Percentiles rank a stretch among this genome's conserved stretches.
phyloP scores from a whole-genome alignment of 2,113 vertebrate genomes.

The Hemichromis elongatus region DNA sequence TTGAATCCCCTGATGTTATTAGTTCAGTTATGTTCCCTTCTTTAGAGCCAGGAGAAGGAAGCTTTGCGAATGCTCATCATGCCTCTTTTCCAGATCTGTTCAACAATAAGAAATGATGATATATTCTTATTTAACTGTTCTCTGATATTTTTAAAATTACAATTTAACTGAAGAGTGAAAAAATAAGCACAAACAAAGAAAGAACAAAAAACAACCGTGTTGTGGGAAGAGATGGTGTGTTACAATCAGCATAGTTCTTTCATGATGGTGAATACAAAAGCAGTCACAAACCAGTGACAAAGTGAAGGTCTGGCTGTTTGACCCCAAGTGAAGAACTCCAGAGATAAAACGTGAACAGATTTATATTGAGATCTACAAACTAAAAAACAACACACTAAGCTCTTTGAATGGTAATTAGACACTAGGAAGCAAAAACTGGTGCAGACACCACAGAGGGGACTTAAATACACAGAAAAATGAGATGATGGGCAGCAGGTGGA shows the following conservation, averaged over 20 bases:
- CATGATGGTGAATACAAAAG: background rate
- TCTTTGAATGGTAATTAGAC: background rate
- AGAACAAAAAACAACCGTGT: background rate
- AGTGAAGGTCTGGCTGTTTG: background rate
- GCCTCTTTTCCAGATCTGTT: background rate
- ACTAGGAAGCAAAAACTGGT: background rate
- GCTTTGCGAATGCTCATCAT: background rate
- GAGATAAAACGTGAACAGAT: background rate
- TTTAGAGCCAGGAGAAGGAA: background rate
- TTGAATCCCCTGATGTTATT: background rate
- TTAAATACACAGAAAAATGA: background rate
- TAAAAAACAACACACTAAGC: background rate
- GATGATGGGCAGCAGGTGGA: background rate
- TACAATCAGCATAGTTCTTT: background rate
- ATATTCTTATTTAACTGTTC: background rate
- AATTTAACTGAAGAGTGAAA: background rate
- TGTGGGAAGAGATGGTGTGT: background rate
- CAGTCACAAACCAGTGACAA: background rate
- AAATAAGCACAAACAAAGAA: background rate
- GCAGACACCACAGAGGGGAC: background rate
- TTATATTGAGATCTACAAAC: background rate
- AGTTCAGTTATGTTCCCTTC: background rate
- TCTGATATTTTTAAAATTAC: background rate
- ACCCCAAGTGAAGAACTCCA: background rate
- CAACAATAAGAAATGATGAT: background rate